Conservation (phyloP, 37 sponge, comb jelly and placozoan species). For the Spongilla lacustris region DNA sequence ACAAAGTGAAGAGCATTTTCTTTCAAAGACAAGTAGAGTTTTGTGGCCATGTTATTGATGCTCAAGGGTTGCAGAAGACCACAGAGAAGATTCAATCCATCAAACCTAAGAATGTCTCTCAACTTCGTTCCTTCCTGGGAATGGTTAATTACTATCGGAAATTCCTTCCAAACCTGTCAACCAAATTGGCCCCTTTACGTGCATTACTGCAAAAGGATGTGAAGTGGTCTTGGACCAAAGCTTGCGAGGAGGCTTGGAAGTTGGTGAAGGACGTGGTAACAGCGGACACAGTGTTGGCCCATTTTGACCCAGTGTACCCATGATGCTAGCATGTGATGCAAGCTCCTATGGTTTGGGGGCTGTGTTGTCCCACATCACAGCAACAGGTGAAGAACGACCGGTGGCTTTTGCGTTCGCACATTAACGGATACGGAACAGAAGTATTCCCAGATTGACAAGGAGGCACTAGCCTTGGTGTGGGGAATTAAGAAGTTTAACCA, state of each 20-base stretch:
- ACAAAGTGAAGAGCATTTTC: no score
- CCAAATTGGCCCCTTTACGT: neutral
- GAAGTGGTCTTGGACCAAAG: neutral
- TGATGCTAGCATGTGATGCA: constrained; percentile 42
- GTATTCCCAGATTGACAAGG: constrained; percentile 66
- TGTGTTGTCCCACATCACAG: constrained; percentile 49
- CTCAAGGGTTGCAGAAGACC: no score
- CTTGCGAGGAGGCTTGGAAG: neutral
- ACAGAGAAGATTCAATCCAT: no score
- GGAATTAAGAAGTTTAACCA: constrained; percentile 55
- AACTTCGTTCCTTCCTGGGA: no score
- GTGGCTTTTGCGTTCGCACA: constrained; percentile 60
- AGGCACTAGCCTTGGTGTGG: constrained; percentile 44
- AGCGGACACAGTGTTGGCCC: constrained; percentile 17
- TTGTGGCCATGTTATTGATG: no score
- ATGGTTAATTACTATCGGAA: constrained; percentile 15
- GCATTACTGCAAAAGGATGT: neutral
- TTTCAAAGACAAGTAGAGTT: no score
- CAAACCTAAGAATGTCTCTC: no score
- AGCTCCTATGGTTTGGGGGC: constrained; percentile 50
- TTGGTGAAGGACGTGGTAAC: neutral
- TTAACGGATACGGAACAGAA: constrained; percentile 42
- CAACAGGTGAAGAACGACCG: constrained; percentile 38
- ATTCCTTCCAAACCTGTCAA: neutral
- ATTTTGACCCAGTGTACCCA: constrained; percentile 33